Conservation (phyloP, 2,888 invertebrate species). For the Phoenoteleia sp. region DNA sequence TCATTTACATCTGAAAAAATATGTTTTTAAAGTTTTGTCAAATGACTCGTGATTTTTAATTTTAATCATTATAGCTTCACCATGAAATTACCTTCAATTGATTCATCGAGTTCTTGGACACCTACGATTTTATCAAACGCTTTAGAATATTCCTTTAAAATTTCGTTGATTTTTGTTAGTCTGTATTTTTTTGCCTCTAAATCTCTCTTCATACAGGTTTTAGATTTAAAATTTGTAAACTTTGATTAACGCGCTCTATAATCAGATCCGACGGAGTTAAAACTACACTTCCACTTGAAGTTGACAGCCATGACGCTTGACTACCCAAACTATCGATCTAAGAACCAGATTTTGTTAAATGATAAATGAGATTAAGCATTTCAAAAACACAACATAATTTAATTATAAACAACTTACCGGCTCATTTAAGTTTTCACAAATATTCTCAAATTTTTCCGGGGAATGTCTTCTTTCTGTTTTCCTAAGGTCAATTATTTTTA, state of each 20-base stretch:
- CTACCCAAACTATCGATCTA: constrained; percentile 12
- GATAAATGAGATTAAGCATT: too few relatives aligned
- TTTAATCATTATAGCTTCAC: neutral
- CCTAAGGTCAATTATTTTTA: too few relatives aligned
- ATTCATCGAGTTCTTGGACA: neutral
- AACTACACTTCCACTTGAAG: neutral
- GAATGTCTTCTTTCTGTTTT: too few relatives aligned
- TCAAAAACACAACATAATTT: too few relatives aligned
- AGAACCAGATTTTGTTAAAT: too few relatives aligned
- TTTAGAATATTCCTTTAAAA: neutral
- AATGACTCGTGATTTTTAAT: too few relatives aligned
- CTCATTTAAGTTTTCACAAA: constrained; percentile 1
- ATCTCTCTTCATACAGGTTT: constrained; percentile 2
- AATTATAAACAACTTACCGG: neutral
- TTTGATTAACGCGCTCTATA: constrained; percentile 2
- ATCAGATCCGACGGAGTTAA: neutral
- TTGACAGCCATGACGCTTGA: constrained; percentile 10
- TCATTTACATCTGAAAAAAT: neutral
- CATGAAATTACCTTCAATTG: constrained; percentile 16
- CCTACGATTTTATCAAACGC: constrained; percentile 29
- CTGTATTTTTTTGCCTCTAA: constrained; percentile 12
- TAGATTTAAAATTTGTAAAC: constrained; percentile 8
- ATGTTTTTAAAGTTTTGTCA: neutral
- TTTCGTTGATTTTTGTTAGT: constrained; percentile 21
- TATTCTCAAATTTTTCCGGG: too few relatives aligned